A percentile compares a stretch with the other conserved stretches of the same genome.
Evolutionary conservation across 2,888 invertebrate species (phyloP).

Genomic region (Coecobrya sp.): DNA sequence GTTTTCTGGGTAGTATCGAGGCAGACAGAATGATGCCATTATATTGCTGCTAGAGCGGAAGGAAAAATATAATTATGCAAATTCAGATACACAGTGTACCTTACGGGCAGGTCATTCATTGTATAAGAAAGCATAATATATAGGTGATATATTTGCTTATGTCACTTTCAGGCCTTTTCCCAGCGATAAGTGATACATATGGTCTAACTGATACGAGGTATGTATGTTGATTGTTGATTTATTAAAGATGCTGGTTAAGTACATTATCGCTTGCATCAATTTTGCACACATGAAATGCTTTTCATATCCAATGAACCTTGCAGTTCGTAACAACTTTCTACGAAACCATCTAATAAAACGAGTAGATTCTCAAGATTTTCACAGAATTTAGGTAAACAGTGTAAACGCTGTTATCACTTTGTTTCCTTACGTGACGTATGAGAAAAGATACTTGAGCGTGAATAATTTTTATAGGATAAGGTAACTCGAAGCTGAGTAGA

Average conservation of each 20-base stretch:
- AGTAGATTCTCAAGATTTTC: too few species aligned
- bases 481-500: background rate
- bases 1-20: background rate
- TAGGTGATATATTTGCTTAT: background rate
- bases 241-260: background rate
- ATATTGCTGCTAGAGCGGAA: background rate
- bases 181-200: background rate
- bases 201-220: background rate
- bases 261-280: background rate
- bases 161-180: slow-evolving; percentile 4
- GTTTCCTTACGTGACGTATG: background rate
- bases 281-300: background rate
- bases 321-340: slow-evolving; percentile 9
- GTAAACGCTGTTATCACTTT: slow-evolving; percentile 23
- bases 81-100: background rate
- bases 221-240: background rate
- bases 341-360: background rate
- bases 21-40: background rate
- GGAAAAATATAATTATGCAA: too few species aligned
- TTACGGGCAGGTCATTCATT: too few species aligned
- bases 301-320: background rate
- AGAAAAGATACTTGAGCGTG: background rate
- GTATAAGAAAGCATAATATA: background rate
- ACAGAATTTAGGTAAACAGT: background rate
- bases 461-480: background rate